Base-by-base conservation (phyloP, 2,888 invertebrate genomes). In the Mantis religiosa region DNA sequence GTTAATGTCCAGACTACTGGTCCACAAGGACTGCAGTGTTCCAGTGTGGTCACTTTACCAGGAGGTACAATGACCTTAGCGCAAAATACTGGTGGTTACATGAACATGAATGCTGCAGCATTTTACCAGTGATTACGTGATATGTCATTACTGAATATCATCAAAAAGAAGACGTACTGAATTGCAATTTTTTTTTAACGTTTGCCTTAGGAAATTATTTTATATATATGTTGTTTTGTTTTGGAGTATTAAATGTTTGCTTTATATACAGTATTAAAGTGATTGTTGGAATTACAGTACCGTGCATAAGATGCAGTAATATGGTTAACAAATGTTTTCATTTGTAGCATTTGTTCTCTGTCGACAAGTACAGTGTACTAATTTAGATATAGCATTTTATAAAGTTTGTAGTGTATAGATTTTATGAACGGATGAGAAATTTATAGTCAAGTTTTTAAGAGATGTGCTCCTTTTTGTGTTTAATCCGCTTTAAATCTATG, bases 81-180 rank as follows among this genome's bases (percentile, higher is more conserved):
- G n/a, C 89, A 87, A 83, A 89, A 87, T 54, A 82, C 88, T 6
- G 47, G 89, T 82, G 85, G 88, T 15, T 89, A 89, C 54, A 88
- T 89, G 89, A 89, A 89, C 82, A 54, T 89, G 47, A 89, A 89
- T 47, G 71, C 87, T 15, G 89, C 89, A 27, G 88, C 89, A 27
- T 89, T 89, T n/a, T 89, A 89, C 83, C 86, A 89, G 89, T 89
- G 86, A 89, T 71, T 71, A 6, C 20, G 20, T 3, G 3, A 71
- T 20, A 20, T 71, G 20, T 6, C 25, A 25, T 71, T 71, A 25
- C 54, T 71, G 20, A 6, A n/a, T 83, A 83, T 83, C 28, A 14
- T 12, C 83, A 83, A 83, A 82, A 41, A 41, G 41, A 41, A 71
- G 3, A 71, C 54, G 27, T 14, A 83, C 27, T 28, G 20, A 83